A percentile compares a stretch with the other conserved stretches of the same genome.
Conservation (phyloP, 2,797 vertebrate species). For the Dendrocincla fuliginosa region DNA sequence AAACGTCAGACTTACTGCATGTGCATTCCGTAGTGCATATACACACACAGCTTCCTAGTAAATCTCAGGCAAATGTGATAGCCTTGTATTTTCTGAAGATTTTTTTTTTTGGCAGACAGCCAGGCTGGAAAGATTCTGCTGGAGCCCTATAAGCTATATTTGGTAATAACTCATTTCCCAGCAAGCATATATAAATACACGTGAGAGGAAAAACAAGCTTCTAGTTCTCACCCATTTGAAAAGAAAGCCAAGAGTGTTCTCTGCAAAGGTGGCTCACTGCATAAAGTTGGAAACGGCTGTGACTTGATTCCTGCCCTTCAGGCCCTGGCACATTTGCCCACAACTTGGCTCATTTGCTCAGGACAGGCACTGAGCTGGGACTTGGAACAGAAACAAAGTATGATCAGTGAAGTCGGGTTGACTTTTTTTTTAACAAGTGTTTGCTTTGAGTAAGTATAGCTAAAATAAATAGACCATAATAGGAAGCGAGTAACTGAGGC, state of each 20-base stretch:
- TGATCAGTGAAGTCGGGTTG: background rate
- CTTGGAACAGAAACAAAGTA: background rate
- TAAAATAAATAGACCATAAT: background rate
- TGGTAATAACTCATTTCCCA: background rate
- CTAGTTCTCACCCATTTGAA: background rate
- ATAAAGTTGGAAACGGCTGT: background rate
- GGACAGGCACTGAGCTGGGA: background rate
- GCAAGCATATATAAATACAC: background rate
- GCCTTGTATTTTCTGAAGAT: background rate
- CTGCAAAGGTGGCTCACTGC: background rate
- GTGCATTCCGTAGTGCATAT: background rate
- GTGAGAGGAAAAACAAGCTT: constrained; percentile 8
- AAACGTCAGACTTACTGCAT: background rate
- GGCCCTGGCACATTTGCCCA: background rate
- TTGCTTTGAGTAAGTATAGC: background rate
- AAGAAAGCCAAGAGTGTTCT: background rate
- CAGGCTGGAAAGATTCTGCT: constrained; percentile 8
- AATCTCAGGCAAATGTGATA: background rate
- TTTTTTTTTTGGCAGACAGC: background rate
- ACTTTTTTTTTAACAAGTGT: background rate
- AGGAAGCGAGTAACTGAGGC: background rate
- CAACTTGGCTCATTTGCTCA: background rate
- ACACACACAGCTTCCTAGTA: background rate
- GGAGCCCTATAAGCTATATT: background rate
- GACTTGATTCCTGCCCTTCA: background rate